Conservation (phyloP, 2,797 vertebrate species). For the Acrocephalus scirpaceus region DNA sequence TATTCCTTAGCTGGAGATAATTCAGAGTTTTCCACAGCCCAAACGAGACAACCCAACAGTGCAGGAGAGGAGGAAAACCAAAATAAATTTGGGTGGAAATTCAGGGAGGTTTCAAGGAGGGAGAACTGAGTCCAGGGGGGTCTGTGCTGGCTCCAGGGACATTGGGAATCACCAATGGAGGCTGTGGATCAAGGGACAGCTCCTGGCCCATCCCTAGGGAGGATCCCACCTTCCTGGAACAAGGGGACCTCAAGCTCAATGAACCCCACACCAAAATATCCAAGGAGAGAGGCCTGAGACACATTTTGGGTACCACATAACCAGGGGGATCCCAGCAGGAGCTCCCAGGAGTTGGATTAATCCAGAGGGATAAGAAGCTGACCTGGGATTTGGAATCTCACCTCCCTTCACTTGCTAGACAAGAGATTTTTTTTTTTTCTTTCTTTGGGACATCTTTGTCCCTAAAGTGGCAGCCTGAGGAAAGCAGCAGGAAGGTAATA, state of each 20-base stretch:
- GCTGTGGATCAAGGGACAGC: neutral
- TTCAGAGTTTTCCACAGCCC: neutral
- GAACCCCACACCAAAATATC: neutral
- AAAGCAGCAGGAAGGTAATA: neutral
- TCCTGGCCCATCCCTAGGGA: neutral
- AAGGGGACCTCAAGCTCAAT: accelerated
- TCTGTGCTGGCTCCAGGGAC: neutral
- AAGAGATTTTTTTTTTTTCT: accelerated
- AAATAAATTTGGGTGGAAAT: neutral
- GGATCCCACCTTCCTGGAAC: neutral
- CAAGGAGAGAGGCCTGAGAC: neutral
- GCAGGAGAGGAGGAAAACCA: neutral
- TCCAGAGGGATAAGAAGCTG: neutral
- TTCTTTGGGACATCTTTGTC: neutral
- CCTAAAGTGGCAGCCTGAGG: neutral
- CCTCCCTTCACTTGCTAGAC: neutral
- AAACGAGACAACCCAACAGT: accelerated
- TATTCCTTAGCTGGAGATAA: neutral
- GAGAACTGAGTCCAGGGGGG: neutral
- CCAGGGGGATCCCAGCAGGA: neutral
- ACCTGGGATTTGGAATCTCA: neutral
- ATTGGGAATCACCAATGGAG: accelerated
- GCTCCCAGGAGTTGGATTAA: accelerated
- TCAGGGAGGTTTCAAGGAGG: neutral
- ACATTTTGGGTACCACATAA: accelerated